Conservation (phyloP, 2,888 invertebrate species). For the Mechanitis messenoides region DNA sequence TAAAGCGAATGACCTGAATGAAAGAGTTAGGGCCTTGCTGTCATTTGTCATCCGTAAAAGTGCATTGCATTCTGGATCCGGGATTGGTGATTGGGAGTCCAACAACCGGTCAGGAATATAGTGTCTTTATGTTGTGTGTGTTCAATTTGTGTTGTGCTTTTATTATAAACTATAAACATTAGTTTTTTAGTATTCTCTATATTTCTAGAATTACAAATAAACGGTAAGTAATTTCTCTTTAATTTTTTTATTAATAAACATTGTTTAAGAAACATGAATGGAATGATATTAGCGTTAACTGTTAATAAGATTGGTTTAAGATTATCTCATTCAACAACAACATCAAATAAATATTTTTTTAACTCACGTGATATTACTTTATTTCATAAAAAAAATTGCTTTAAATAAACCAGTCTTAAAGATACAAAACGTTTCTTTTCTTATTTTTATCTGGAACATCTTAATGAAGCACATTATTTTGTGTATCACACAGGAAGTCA, state of each 20-base stretch:
- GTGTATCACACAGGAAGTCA: no score
- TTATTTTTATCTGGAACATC: no score
- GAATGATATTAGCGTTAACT: conserved; percentile 8
- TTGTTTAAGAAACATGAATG: conserved; percentile 17
- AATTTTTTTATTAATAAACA: conserved; percentile 8
- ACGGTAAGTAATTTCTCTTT: conserved; percentile 40
- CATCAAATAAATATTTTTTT: background rate
- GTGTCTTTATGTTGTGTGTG: conserved; percentile 23
- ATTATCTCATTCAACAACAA: background rate
- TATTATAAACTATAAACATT: conserved; percentile 47
- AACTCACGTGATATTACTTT: conserved; percentile 15
- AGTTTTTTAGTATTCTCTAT: conserved; percentile 29
- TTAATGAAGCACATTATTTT: no score
- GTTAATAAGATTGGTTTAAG: background rate
- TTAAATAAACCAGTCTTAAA: no score
- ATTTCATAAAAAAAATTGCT: background rate
- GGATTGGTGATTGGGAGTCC: conserved; percentile 16
- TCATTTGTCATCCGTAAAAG: conserved; percentile 1
- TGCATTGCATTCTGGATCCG: conserved; percentile 11
- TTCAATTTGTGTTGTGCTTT: conserved; percentile 50
- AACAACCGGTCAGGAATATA: conserved; percentile 16
- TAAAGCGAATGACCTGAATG: conserved; percentile 24
- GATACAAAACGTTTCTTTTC: no score
- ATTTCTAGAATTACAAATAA: conserved; percentile 34
- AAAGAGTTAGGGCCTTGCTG: conserved; percentile 7